Conservation (phyloP, 2,797 vertebrate species). For the Harpagifer antarcticus region DNA sequence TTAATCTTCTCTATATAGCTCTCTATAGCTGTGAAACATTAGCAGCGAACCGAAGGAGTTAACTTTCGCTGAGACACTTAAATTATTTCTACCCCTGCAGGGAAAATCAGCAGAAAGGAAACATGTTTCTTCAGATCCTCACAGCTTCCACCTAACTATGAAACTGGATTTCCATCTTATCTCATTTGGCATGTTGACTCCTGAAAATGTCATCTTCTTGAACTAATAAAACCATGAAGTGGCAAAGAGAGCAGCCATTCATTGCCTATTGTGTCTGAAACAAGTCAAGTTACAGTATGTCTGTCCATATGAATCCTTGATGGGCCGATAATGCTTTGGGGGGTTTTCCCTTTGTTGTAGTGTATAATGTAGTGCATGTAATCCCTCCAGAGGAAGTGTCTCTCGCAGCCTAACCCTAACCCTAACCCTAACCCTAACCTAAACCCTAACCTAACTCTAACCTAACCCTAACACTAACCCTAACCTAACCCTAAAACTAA, state of each 20-base stretch:
- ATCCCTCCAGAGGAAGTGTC: too few species aligned
- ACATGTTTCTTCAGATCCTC: constrained; percentile 41
- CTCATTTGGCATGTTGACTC: constrained; percentile 24
- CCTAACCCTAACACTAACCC: too few species aligned
- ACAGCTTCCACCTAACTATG: constrained; percentile 19
- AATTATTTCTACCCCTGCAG: constrained; percentile 40
- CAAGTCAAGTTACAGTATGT: too few species aligned
- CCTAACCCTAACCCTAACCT: too few species aligned
- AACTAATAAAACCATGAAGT: not conserved
- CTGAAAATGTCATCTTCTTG: not conserved
- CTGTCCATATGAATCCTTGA: too few species aligned
- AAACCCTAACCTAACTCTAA: too few species aligned
- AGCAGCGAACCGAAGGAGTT: constrained; percentile 42
- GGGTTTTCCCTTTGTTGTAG: too few species aligned
- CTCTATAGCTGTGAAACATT: constrained; percentile 38
- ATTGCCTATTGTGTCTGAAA: too few species aligned
- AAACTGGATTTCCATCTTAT: constrained; percentile 14
- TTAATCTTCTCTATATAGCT: constrained; percentile 32
- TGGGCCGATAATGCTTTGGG: too few species aligned
- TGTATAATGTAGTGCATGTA: too few species aligned
- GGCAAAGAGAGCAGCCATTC: not conserved
- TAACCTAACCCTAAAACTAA: too few species aligned
- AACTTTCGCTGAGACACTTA: constrained; percentile 20
- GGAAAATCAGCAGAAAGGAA: constrained; percentile 30
- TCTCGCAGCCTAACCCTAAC: too few species aligned